These are phyloP conservation scores for Xenops minutus DNA, from an alignment of 2,797 vertebrate genomes.

Conservation along the genomic window DNA sequence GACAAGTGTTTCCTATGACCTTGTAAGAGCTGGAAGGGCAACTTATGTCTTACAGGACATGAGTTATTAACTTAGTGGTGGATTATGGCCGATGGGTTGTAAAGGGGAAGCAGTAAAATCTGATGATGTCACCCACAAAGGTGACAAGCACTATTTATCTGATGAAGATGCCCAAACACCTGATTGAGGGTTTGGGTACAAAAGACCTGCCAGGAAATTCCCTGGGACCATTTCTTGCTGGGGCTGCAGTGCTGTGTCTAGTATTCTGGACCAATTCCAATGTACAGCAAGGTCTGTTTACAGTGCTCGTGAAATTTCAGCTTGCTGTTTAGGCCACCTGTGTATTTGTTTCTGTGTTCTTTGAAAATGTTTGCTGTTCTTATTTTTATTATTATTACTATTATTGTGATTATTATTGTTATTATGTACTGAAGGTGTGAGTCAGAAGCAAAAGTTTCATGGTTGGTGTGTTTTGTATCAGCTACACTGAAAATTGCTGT, in stretches of 20 bases:
- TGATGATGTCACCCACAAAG: neutral
- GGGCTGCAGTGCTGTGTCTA: neutral
- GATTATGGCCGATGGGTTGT: neutral
- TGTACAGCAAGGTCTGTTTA: rapidly evolving
- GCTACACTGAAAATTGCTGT: neutral
- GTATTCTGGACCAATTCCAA: neutral
- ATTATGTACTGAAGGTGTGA: neutral
- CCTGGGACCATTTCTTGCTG: neutral
- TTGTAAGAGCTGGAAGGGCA: neutral
- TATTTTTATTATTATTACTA: neutral
- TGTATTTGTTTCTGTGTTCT: neutral
- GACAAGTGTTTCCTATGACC: neutral
- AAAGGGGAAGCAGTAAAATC: neutral
- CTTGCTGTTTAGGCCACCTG: neutral
- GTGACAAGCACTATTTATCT: neutral
- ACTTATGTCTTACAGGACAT: neutral
- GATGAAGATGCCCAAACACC: neutral
- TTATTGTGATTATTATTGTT: neutral
- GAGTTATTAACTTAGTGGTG: neutral
- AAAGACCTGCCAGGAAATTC: neutral
- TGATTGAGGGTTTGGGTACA: rapidly evolving
- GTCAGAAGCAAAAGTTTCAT: neutral
- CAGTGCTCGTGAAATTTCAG: neutral
- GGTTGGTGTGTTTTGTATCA: neutral
- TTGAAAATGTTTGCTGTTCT: neutral